phyloP scores from a whole-genome alignment of 1,140 invertebrate species.

The Bombyx mandarina region DNA sequence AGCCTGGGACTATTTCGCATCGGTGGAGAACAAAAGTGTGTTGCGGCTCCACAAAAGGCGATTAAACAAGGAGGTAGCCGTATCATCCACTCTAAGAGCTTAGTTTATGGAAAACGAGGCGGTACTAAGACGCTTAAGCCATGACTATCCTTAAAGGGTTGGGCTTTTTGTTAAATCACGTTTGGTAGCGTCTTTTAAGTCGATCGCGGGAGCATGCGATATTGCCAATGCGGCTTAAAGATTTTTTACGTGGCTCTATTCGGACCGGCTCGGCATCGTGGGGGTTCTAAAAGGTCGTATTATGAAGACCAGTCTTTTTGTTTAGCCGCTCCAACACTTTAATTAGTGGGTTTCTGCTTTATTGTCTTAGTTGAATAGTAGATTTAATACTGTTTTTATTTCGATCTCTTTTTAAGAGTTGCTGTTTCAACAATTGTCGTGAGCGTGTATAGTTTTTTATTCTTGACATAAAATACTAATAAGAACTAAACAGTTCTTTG shows the following conservation, averaged over 20 bases:
- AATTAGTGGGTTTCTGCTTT: slow-evolving; percentile 53
- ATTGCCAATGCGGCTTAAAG: slow-evolving; percentile 25
- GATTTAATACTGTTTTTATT: slow-evolving; percentile 1
- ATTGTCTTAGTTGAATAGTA: slow-evolving; percentile 22
- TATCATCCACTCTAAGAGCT: slow-evolving; percentile 57
- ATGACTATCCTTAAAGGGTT: slow-evolving; percentile 63
- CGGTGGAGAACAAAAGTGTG: slow-evolving; percentile 54
- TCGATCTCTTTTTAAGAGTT: slow-evolving; percentile 6
- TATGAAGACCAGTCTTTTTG: slow-evolving; percentile 33
- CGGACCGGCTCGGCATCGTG: slow-evolving; percentile 37
- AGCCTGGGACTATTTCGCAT: slow-evolving; percentile 50
- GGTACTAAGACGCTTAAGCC: slow-evolving; percentile 50
- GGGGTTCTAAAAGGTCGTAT: slow-evolving; percentile 44
- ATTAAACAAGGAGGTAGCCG: slow-evolving; percentile 57
- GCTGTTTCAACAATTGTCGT: background rate
- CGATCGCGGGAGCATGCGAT: slow-evolving; percentile 42
- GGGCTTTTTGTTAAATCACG: slow-evolving; percentile 60
- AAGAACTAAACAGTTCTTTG: no score
- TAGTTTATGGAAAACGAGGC: slow-evolving; percentile 62
- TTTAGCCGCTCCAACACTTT: slow-evolving; percentile 44
- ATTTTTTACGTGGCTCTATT: slow-evolving; percentile 38
- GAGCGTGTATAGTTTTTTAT: no score
- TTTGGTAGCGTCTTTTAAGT: slow-evolving; percentile 36
- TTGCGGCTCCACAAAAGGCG: slow-evolving; percentile 54
- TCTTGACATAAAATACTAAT: no score